Evolutionary conservation across 2,888 invertebrate genomes (phyloP).

Genomic region (Miltochrista miniata): DNA sequence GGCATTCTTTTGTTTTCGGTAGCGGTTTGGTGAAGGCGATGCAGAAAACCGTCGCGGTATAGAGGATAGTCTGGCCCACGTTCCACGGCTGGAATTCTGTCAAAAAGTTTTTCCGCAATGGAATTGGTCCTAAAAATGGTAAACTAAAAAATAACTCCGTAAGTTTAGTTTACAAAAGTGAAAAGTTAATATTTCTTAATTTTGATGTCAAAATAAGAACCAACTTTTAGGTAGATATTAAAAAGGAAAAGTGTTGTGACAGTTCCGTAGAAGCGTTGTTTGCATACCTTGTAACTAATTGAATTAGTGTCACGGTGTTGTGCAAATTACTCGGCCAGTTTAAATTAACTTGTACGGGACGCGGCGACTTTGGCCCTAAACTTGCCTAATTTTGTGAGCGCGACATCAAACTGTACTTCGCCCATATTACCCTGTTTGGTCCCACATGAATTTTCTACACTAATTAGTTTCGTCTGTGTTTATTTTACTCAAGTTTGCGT

Average conservation of each 20-base stretch:
- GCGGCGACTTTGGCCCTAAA: constrained; percentile 78
- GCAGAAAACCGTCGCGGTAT: too few species aligned
- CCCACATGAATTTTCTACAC: constrained; percentile 81
- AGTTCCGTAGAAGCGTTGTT: constrained; percentile 55
- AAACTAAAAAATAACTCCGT: too few species aligned
- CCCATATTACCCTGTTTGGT: constrained; percentile 76
- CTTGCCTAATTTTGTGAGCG: constrained; percentile 81
- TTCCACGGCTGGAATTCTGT: too few species aligned
- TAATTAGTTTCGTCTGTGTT: constrained; percentile 79
- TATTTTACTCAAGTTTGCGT: constrained; percentile 76
- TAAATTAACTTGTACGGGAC: constrained; percentile 79
- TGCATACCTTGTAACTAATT: constrained; percentile 75
- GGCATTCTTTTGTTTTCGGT: too few species aligned
- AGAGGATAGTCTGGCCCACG: too few species aligned
- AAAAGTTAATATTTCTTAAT: too few species aligned
- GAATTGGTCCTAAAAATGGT: too few species aligned
- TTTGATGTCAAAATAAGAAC: too few species aligned
- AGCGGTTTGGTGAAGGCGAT: too few species aligned
- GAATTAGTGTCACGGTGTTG: constrained; percentile 78
- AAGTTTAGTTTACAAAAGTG: too few species aligned
- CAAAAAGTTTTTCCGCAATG: too few species aligned
- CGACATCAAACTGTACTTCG: constrained; percentile 81
- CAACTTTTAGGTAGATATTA: not conserved
- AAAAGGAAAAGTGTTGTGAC: constrained; percentile 24
- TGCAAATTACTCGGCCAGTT: constrained; percentile 78